Evolutionary conservation across 2,113 vertebrate genomes (phyloP), one percentile per base, ranked within the genome.

Genomic region (Phylloscopus trochilus): DNA sequence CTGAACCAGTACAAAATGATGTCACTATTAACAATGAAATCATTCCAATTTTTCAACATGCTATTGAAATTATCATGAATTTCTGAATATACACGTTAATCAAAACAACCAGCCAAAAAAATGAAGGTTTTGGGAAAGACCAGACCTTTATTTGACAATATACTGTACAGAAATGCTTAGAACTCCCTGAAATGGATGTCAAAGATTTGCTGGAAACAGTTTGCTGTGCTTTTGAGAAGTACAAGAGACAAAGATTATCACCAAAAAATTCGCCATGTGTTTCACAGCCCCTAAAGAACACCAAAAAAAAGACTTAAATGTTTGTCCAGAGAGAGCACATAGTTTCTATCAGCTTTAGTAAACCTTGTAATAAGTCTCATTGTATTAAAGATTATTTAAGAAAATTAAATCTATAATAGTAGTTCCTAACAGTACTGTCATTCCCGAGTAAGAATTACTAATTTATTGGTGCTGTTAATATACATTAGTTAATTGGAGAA

Each of bases 221-320:
- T 67, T 10, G 3, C 46, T 72, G 21, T 91, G 78, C 56, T 95
- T 39, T 89, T 82, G 81, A 83, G 77, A 73, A 87, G 85, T 90
- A 80, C 28, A 89, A 70, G 86, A 93, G 72, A 89, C 77, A 90
- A 63, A 89, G 76, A 84, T 19, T 60, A 56, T 87, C 79, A 70
- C 69, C 58, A 3, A 53, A 87, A 80, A 93, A 60, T n/a, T 70
- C 56, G 43, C 89, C 91, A 92, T 76, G 53, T 94, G 96, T 92
- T 95, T 95, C 87, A 89, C 94, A 97, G 77, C 77, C 77, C 46
- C 82, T 35, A 68, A 73, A 46, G 41, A 90, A 92, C 31, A 64
- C 53, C 6, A 4, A 78, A 72, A 72, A 72, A 87, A 77, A 78
- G n/a, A 46, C 41, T 94, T 86, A 87, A 74, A 81, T 44, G 21